These are phyloP conservation scores for Notoglanidium macrostoma DNA, from an alignment of 2,797 vertebrate genomes.

Conservation along the genomic window DNA sequence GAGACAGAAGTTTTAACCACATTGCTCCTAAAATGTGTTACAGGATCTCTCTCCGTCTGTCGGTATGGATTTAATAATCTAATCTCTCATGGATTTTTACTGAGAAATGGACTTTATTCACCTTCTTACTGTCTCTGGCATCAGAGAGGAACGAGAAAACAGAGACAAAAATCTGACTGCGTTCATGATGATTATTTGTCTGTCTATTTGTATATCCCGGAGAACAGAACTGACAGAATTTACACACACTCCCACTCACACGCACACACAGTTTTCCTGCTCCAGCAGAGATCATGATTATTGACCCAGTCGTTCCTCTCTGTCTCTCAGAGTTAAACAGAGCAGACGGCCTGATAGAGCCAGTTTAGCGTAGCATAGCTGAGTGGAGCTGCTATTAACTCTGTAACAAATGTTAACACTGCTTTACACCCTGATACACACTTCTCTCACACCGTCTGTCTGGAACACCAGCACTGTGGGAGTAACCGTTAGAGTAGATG, in stretches of 20 bases:
- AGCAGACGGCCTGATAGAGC: not conserved
- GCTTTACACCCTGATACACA: not conserved
- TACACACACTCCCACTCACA: not conserved
- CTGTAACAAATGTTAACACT: not conserved
- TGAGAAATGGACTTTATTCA: not conserved
- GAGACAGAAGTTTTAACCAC: not conserved
- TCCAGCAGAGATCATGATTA: not conserved
- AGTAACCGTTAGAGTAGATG: not conserved
- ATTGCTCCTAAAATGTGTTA: not conserved
- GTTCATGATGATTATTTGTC: not conserved
- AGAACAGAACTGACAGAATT: not conserved
- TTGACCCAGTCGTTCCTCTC: not conserved
- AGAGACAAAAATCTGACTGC: not conserved
- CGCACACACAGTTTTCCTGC: not conserved
- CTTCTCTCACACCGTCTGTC: not conserved
- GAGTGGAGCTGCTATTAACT: not conserved
- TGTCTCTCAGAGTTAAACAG: not conserved
- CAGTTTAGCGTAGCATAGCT: not conserved
- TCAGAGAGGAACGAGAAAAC: not conserved
- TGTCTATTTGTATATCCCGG: not conserved
- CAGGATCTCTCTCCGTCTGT: constrained; percentile 2
- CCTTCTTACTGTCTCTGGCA: not conserved
- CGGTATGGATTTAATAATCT: constrained; percentile 9
- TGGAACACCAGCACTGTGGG: not conserved
- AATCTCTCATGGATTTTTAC: not conserved